These are phyloP conservation scores for Callitettix versicolor DNA, from an alignment of 1,140 invertebrate species.

Conservation along the genomic window DNA sequence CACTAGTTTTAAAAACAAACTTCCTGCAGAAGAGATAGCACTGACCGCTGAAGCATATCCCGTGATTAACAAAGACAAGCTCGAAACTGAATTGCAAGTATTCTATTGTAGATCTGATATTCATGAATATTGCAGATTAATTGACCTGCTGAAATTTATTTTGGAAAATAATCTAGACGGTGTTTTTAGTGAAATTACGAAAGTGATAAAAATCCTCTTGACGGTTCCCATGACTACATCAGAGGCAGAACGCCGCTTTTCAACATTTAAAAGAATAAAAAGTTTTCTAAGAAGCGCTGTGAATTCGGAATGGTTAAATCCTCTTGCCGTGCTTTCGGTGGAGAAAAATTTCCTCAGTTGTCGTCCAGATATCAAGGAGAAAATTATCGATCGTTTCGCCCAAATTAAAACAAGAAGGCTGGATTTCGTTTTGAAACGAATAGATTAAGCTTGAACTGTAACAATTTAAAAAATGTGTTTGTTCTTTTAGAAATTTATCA, in stretches of 20 bases:
- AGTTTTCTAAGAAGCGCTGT: conserved; percentile 14
- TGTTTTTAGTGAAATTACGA: conserved; percentile 20
- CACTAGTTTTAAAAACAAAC: conserved; percentile 10
- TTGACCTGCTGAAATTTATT: neutral
- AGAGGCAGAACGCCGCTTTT: conserved; percentile 19
- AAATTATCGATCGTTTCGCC: conserved; percentile 24
- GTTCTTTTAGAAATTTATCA: neutral
- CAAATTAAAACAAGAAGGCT: conserved; percentile 19
- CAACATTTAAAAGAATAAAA: conserved; percentile 20
- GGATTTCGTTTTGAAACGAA: conserved; percentile 20
- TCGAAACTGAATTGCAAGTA: conserved; percentile 2
- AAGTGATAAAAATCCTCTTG: conserved; percentile 21
- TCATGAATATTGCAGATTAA: neutral
- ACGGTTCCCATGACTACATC: conserved; percentile 21
- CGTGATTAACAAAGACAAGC: conserved; percentile 4
- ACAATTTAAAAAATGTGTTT: neutral
- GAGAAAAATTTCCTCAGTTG: conserved; percentile 19
- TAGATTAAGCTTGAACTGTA: neutral
- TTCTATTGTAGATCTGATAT: conserved; percentile 9
- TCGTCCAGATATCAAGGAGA: conserved; percentile 24
- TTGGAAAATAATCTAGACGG: conserved; percentile 13
- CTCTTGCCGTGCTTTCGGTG: conserved; percentile 16
- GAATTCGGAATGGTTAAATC: conserved; percentile 9
- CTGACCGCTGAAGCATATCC: conserved; percentile 4
- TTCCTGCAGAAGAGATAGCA: conserved; percentile 13